Base-by-base conservation (phyloP, 1,140 invertebrate genomes). In the Drosophila obscura region DNA sequence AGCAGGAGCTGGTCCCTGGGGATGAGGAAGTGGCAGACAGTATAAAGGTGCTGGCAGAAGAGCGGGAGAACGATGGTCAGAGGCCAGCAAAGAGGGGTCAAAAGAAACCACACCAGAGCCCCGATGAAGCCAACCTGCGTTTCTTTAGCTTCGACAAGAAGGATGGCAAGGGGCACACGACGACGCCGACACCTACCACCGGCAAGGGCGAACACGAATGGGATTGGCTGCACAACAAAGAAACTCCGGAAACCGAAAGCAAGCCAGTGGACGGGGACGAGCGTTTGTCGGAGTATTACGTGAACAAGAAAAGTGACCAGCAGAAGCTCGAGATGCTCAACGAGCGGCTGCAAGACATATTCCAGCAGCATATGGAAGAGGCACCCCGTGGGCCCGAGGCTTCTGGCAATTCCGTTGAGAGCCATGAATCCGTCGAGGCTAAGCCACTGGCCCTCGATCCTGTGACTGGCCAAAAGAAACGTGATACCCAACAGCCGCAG, bases 201-300 rank as follows among this genome's bases (percentile, higher is more conserved):
- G 35, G 8, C 1, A 13, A 48, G 15, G 50, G 39, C 3, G 6
- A 39, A 0, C 22, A 68, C 22, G 81, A 77, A 68, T 87, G 81
- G 81, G 73, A 74, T 39, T 87, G 81, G 81, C 26, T 85, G 35
- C 43, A 39, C 11, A 58, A 66, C n/a, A 64, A 46, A 73, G 1
- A 48, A 65, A 15, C 22, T 51, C 16, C 62, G 57, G 0, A 28
- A 41, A 13, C 35, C 2, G 31, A 44, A 7, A 19, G 8, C 11
- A 16, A 11, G 7, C 7, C 19, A 28, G 26, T 15, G n/a, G 61
- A 66, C 2, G 9, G 24, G 8, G 16, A 73, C 0, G 28, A 58
- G 11, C 4, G 19, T 6, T n/a, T 16, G 5, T 16, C 26, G 0
- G 49, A 69, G 16, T 19, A 28, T 5, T 8, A 22, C 5, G 11